Evolutionary conservation across 2,888 invertebrate species (phyloP).

Genomic region (Cephus spinipes): DNA sequence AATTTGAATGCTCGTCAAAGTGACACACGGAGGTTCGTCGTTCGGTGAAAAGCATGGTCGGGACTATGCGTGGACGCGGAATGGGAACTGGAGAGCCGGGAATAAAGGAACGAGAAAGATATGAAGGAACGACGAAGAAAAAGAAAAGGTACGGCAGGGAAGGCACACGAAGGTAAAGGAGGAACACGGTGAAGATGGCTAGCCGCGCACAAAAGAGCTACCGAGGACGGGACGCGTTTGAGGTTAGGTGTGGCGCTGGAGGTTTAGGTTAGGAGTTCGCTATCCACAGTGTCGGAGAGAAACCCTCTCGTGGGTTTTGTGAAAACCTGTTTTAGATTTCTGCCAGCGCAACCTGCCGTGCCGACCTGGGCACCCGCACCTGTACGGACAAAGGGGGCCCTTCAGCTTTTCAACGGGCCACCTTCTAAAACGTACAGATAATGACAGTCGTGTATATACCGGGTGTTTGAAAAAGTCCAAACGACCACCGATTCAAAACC

Average conservation of each 20-base stretch:
- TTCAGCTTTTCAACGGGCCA: conserved; percentile 48
- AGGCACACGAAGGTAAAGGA: no score
- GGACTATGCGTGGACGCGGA: no score
- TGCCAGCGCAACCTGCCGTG: conserved; percentile 53
- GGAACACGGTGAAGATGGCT: no score
- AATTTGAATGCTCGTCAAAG: conserved; percentile 44
- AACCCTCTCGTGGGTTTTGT: conserved; percentile 12
- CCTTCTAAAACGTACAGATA: conserved; percentile 9
- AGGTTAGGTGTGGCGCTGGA: no score
- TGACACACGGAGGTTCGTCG: conserved; percentile 21
- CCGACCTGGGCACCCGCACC: conserved; percentile 37
- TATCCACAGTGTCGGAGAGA: no score
- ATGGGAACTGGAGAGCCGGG: conserved; percentile 5
- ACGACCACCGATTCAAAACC: no score
- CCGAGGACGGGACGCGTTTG: neutral
- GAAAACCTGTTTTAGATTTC: conserved; percentile 49
- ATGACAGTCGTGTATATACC: neutral
- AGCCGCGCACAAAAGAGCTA: neutral
- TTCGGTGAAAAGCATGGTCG: conserved; percentile 7
- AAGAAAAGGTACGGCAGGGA: conserved; percentile 27
- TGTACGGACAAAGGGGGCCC: conserved; percentile 48
- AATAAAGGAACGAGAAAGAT: conserved; percentile 11
- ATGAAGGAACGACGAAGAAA: conserved; percentile 25
- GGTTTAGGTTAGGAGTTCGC: no score
- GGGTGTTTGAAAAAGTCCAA: no score